phyloP scores from a whole-genome alignment of 1,140 invertebrate species.

The Globodera rostochiensis region DNA sequence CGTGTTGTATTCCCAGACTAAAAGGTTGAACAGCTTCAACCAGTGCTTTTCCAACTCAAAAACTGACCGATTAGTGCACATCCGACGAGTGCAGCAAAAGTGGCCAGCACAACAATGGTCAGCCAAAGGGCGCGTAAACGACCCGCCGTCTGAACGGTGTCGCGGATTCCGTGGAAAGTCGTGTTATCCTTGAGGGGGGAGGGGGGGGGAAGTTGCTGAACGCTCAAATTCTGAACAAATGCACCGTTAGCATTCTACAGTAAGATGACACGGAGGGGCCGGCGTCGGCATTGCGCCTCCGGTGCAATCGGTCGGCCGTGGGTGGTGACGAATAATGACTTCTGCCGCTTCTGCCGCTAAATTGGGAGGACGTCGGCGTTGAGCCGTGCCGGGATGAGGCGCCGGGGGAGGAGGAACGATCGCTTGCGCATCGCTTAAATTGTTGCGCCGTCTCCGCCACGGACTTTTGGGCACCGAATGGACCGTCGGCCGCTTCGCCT shows the following conservation, averaged over 20 bases:
- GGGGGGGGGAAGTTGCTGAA: background rate
- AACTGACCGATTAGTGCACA: constrained; percentile 25
- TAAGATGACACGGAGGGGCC: background rate
- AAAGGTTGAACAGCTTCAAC: background rate
- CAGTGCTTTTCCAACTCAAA: background rate
- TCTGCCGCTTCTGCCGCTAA: too few species aligned
- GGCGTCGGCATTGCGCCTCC: background rate
- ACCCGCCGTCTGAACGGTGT: constrained; percentile 9
- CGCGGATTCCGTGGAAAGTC: constrained; percentile 28
- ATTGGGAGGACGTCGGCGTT: too few species aligned
- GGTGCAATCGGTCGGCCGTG: too few species aligned
- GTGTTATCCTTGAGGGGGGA: constrained; percentile 15
- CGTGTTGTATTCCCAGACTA: constrained; percentile 29
- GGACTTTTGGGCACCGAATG: too few species aligned
- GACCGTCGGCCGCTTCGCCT: too few species aligned
- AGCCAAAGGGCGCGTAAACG: constrained; percentile 15
- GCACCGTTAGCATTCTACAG: background rate
- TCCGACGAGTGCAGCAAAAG: constrained; percentile 26
- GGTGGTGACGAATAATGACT: too few species aligned
- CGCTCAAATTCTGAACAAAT: too few species aligned
- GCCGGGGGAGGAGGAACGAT: too few species aligned
- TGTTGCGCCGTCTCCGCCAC: too few species aligned
- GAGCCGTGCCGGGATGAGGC: too few species aligned
- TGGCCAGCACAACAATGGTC: constrained; percentile 14
- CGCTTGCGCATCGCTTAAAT: too few species aligned